Evolutionary conservation across 2,113 vertebrate species (phyloP), one percentile per base, ranked within the genome.

Genomic region (Trochalopteron elliotii): DNA sequence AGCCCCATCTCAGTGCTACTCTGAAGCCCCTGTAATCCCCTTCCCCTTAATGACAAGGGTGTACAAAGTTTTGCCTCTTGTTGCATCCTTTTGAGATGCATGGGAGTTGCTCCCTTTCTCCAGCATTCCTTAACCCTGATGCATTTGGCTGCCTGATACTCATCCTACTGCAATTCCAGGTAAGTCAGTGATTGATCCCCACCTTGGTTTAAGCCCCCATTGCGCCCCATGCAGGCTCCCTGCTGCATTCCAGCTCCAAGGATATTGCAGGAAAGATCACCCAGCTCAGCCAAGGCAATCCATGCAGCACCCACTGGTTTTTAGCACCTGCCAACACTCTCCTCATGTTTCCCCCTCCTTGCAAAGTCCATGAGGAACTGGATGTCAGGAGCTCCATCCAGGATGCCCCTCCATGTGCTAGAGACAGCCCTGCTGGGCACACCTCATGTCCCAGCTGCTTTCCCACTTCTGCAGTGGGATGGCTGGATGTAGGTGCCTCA

Each of bases 361-460:
- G 22, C 0, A 0, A 83, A 92, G 37, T 9, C 57, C 17, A 4
- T 0, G 4, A 77, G 30, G 56, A 91, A 35, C 12, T 28, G 45
- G 27, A 76, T 56, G 22, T 52, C 40, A 90, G 67, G 5, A 85
- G 47, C 17, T 44, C 25, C 55, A 49, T 8, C 37, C 40, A 52
- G n/a, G 17, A 88, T 1, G 21, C 18, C 8, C 15, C 35, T 90
- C 28, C 15, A 20, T 12, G 9, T 63, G 52, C 82, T 30, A 44
- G 27, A 67, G 18, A 59, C 0, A 0, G 35, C 22, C 19, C 30
- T 0, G 0, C 18, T 23, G 45, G 74, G 60, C 1, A 3, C 45
- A 12, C 3, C 25, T 37, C 33, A 3, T 1, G 9, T 31, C 45
- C 13, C 42, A 50, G 5, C 17, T 37, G 64, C 35, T 52, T 70